Evolutionary conservation across 2,797 vertebrate genomes (phyloP), one percentile per base, ranked within the genome.

Genomic region (Gouania willdenowi): DNA sequence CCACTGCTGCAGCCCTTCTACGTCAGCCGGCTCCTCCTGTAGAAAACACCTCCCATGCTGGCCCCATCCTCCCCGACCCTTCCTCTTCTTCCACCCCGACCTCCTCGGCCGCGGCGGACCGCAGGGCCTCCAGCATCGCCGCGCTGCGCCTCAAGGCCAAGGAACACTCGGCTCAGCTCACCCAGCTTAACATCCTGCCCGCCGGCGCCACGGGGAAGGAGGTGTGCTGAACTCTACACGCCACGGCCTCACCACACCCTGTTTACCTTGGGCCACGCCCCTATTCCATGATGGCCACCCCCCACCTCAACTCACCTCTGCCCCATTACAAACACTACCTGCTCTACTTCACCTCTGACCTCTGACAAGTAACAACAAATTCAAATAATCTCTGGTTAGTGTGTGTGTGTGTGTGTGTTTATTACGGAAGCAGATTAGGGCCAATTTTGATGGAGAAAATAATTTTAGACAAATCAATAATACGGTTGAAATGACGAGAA

Each of bases 131-230:
- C 41, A 98, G 95, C 82, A 98, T 98, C 63, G 95, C 95, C 2
- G 94, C 95, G 7, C 89, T 98, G 79, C 89, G 95, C 82, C 93
- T 98, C 81, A 98, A 98, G 87, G 95, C 95, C 60, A 98, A 97
- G 85, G 95, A 98, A 82, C 95, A 98, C 82, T 97, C 95, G 1
- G 95, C 95, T 34, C 95, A 98, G 87, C 91, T 98, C 71, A 97
- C 94, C 67, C 95, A 97, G 87, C 94, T 98, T 62, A 97, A 95
- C 89, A 94, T 97, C 82, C 90, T 97, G 85, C 93, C 93, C 14
- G 61, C 91, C 10, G 91, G 85, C 75, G 90, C 87, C 71, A 69
- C 95, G 24, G 94, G 95, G 82, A 98, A 97, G 87, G 95, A 98
- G 91, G 95, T 97, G 87, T 98, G 95, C 92, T 98, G 91, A 95